phyloP scores from a whole-genome alignment of 2,888 invertebrate species.

The Dione vanillae region DNA sequence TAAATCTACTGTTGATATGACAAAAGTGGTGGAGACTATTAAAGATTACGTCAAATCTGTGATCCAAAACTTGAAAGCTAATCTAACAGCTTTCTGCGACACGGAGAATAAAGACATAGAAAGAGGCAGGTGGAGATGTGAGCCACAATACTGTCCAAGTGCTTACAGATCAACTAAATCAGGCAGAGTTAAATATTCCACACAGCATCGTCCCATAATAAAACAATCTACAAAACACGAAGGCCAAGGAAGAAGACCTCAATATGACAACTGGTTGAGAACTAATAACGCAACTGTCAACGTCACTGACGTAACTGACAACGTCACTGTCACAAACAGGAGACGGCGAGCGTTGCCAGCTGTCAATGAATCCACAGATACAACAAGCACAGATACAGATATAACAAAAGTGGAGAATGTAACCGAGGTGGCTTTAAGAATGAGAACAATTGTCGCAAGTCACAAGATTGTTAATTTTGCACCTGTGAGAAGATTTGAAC shows the following conservation, averaged over 20 bases:
- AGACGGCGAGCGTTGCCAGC: conserved; percentile 25
- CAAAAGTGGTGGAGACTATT: conserved; percentile 57
- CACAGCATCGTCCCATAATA: conserved; percentile 59
- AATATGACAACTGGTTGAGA: conserved; percentile 37
- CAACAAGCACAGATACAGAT: neutral
- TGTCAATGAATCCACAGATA: neutral
- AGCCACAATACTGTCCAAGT: conserved; percentile 42
- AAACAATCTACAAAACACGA: conserved; percentile 54
- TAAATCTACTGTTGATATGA: conserved; percentile 49
- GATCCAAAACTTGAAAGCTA: conserved; percentile 54
- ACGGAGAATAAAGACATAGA: conserved; percentile 53
- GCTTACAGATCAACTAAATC: conserved; percentile 57
- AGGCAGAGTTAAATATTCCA: conserved; percentile 54
- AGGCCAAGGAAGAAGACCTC: conserved; percentile 19
- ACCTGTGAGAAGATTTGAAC: conserved; percentile 31
- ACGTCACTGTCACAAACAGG: conserved; percentile 20
- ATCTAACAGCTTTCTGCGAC: conserved; percentile 62
- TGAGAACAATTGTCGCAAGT: conserved; percentile 26
- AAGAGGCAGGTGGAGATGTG: conserved; percentile 48
- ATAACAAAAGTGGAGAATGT: neutral
- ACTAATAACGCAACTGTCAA: conserved; percentile 39
- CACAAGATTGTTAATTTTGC: conserved; percentile 32
- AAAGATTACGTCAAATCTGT: conserved; percentile 54
- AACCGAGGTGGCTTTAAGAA: conserved; percentile 16
- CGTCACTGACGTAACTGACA: conserved; percentile 32